Conservation (phyloP, 2,113 vertebrate species). For the Apodemus sylvaticus region DNA sequence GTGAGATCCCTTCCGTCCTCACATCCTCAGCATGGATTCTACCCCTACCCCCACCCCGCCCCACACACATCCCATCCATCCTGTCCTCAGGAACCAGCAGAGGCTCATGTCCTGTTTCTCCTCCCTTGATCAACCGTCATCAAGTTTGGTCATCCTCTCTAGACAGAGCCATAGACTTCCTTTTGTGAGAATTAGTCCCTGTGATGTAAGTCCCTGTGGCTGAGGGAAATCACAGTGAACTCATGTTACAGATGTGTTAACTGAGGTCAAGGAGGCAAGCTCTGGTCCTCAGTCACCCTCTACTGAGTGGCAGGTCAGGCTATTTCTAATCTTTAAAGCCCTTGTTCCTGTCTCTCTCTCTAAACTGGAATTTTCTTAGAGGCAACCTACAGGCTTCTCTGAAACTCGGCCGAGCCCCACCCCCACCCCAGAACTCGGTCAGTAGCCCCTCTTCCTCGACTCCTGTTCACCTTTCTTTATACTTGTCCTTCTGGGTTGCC, state of each 20-base stretch:
- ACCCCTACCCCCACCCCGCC: background rate
- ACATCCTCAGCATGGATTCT: background rate
- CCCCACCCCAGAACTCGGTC: background rate
- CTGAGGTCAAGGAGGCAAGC: background rate
- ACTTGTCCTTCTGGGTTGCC: background rate
- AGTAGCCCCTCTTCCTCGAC: background rate
- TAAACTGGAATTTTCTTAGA: background rate
- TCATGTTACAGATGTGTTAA: background rate
- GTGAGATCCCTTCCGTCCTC: background rate
- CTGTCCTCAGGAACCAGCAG: background rate
- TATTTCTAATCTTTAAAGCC: background rate
- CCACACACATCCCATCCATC: background rate
- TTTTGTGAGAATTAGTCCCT: background rate
- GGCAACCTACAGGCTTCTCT: background rate
- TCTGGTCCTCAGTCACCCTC: background rate
- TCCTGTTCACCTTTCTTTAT: background rate
- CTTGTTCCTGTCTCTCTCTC: background rate
- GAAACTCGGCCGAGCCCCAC: background rate
- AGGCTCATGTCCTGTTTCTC: background rate
- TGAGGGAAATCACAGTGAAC: background rate
- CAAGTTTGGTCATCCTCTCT: background rate
- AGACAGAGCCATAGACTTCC: background rate
- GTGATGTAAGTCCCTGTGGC: background rate
- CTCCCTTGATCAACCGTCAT: background rate
- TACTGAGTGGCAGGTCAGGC: background rate